A percentile compares a stretch with the other conserved stretches of the same genome.
Conservation (phyloP, 2,888 invertebrate genomes). For the Drosophila testacea region DNA sequence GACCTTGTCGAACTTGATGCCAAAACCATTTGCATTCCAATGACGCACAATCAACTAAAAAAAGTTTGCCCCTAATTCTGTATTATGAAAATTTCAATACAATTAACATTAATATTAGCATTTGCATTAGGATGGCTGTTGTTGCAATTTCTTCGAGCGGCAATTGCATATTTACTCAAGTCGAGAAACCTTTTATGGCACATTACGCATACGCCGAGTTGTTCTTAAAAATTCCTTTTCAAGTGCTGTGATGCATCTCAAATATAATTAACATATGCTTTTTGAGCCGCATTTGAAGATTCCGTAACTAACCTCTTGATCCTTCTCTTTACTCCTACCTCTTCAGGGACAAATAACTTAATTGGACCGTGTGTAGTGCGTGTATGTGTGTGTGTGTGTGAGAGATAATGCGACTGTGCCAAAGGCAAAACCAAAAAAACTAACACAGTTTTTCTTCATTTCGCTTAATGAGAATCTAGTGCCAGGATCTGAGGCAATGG, state of each 20-base stretch:
- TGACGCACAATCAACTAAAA: conserved; percentile 9
- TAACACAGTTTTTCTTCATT: conserved; percentile 70
- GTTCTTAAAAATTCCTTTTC: conserved; percentile 70
- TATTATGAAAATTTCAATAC: conserved; percentile 47
- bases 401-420: conserved; percentile 34
- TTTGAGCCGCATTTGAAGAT: conserved; percentile 63
- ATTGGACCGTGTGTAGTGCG: conserved; percentile 77
- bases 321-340: background rate
- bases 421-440: conserved; percentile 46
- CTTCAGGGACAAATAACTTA: conserved; percentile 68
- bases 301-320: background rate
- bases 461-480: conserved; percentile 73
- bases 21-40: conserved; percentile 11
- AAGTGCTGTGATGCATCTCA: conserved; percentile 39
- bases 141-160: conserved; percentile 62
- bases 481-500: conserved; percentile 38
- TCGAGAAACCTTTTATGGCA: background rate
- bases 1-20: conserved; percentile 57
- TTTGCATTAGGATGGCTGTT: conserved; percentile 35
- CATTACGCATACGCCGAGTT: conserved; percentile 57
- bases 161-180: conserved; percentile 61
- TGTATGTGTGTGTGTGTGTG: conserved; percentile 11
- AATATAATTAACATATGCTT: conserved; percentile 75
- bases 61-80: conserved; percentile 30
- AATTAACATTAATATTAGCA: conserved; percentile 59